phyloP scores from a whole-genome alignment of 2,797 vertebrate genomes.

The Poeciliopsis infans region DNA sequence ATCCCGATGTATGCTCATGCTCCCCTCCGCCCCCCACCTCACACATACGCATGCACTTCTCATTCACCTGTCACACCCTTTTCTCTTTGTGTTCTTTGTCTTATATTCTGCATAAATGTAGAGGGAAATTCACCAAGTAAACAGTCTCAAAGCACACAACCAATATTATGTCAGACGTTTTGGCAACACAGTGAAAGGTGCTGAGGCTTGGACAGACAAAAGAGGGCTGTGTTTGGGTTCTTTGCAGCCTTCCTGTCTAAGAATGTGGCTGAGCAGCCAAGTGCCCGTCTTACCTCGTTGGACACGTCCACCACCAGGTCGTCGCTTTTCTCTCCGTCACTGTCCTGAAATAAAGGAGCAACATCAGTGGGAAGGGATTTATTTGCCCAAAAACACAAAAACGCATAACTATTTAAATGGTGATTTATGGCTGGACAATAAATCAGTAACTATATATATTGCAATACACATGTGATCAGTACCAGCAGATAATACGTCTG shows the following conservation, averaged over 20 bases:
- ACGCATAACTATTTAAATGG: not conserved
- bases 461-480: no score
- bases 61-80: conserved; percentile 71
- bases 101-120: conserved; percentile 57
- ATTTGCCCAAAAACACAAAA: not conserved
- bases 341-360: conserved; percentile 84
- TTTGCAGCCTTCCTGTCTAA: conserved; percentile 17
- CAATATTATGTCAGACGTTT: conserved; percentile 65
- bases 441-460: no score
- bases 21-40: conserved; percentile 23
- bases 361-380: conserved; percentile 4
- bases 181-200: conserved; percentile 51
- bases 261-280: conserved; percentile 54
- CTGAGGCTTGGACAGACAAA: conserved; percentile 49
- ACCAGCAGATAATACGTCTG: no score
- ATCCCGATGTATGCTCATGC: conserved; percentile 60
- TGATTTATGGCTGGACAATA: not conserved
- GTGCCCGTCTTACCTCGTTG: conserved; percentile 86
- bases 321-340: conserved; percentile 96
- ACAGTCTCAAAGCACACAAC: conserved; percentile 51
- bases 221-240: conserved; percentile 47
- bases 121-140: conserved; percentile 47
- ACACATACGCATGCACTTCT: conserved; percentile 54
- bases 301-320: conserved; percentile 96
- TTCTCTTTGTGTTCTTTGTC: conserved; percentile 68